Conservation (phyloP, 2,888 invertebrate genomes). For the Oscheius sp. region DNA sequence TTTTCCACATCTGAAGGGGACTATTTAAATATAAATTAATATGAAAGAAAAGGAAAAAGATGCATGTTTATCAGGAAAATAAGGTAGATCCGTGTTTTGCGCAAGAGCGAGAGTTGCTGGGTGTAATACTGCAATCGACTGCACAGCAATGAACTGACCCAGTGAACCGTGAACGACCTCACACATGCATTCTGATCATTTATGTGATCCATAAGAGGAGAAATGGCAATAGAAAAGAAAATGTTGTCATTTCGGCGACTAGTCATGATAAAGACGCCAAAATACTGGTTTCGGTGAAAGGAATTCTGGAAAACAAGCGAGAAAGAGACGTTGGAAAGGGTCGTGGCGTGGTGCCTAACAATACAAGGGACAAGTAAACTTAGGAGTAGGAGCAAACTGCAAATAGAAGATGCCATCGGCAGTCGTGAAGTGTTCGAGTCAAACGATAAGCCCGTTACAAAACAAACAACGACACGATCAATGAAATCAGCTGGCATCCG, state of each 20-base stretch:
- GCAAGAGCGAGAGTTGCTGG: neutral
- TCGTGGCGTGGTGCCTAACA: neutral
- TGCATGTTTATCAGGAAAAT: conserved; percentile 13
- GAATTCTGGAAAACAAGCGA: neutral
- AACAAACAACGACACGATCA: conserved; percentile 30
- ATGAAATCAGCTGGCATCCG: conserved; percentile 36
- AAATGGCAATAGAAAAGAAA: conserved; percentile 4
- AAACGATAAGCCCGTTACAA: conserved; percentile 20
- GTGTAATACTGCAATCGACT: conserved; percentile 30
- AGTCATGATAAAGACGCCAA: neutral
- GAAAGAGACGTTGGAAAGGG: neutral
- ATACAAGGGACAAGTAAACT: neutral
- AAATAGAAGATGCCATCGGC: conserved; percentile 16
- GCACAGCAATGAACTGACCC: conserved; percentile 26
- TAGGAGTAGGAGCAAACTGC: conserved; percentile 15
- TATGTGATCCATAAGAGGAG: neutral
- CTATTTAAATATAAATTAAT: neutral
- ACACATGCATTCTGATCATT: neutral
- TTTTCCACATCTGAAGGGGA: conserved; percentile 11
- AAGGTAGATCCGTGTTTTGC: neutral
- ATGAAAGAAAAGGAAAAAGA: neutral
- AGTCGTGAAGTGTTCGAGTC: conserved; percentile 8
- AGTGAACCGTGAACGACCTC: conserved; percentile 33
- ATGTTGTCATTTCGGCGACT: neutral
- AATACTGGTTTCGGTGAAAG: neutral